Base-by-base conservation (phyloP, 1,140 invertebrate genomes). In the Neodiprion lecontei region DNA sequence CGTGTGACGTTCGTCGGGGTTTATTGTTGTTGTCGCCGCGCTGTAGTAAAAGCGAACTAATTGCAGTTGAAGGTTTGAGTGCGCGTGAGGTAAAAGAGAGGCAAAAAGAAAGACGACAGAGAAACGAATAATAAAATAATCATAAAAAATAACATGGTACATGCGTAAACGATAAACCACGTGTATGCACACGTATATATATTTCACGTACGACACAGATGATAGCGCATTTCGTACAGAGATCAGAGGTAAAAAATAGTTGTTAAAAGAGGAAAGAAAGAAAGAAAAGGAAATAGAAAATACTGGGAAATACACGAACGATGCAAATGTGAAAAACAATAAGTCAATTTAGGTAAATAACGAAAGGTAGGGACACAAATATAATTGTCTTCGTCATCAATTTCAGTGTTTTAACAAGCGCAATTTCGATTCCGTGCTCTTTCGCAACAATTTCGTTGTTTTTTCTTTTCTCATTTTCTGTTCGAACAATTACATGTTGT, bases 1-100 rank as follows among this genome's bases (percentile, higher is more conserved):
- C 53, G 53, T 61, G 53, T 61, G 53, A 61, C 53, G 53, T 61
- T 61, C 53, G 53, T 14, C 53, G 53, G 53, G 53, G 53, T 40
- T 61, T 61, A 61, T 61, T 61, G 53, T 61, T 61, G 53, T 61
- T 61, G 53, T 61, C 53, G 53, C n/a, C 53, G 53, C 53, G 53
- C 53, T 61, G 53, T 61, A 61, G 53, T 61, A 61, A 61, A 61
- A 61, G 53, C 53, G 53, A 61, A 61, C 53, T 61, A 61, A 61
- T 61, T 61, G 53, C 7, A 61, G 53, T 61, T 61, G 53, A 61
- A 61, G 53, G 53, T 61, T 61, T 61, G n/a, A 61, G 53, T 61
- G 53, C 53, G 53, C 53, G 53, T 61, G 11, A 61, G 9, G 53
- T 61, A 61, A 61, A 61, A 17, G 28, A 40, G 28, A 40, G 28